phyloP scores from a whole-genome alignment of 2,797 vertebrate species.

The Steatocranus sp. region DNA sequence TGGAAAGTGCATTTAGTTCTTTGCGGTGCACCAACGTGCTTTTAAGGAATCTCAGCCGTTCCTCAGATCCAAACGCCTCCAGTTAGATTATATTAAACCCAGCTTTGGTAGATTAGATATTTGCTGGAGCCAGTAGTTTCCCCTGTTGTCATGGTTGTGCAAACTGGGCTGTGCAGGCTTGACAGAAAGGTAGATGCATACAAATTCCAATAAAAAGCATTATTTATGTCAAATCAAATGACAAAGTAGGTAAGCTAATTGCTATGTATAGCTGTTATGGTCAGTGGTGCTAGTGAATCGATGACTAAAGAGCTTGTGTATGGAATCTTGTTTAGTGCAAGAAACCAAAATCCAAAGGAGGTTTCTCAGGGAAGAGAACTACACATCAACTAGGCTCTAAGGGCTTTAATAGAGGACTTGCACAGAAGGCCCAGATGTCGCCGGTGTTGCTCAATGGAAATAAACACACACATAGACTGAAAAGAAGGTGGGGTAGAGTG shows the following conservation, averaged over 20 bases:
- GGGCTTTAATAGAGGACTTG: neutral
- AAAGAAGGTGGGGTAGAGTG: neutral
- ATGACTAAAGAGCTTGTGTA: neutral
- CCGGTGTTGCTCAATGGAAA: neutral
- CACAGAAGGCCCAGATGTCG: neutral
- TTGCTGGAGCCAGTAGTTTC: neutral
- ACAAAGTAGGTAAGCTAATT: fast-evolving
- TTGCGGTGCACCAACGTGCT: neutral
- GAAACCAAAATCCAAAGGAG: neutral
- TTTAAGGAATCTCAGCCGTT: neutral
- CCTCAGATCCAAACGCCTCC: neutral
- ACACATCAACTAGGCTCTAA: neutral
- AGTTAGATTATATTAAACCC: neutral
- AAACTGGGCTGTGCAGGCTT: neutral
- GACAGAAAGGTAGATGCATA: neutral
- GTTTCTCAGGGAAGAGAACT: neutral
- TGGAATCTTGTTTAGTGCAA: neutral
- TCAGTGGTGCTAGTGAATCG: neutral
- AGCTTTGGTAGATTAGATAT: neutral
- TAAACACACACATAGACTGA: neutral
- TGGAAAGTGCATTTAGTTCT: neutral
- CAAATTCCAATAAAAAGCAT: neutral
- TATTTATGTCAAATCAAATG: neutral
- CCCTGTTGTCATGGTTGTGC: neutral
- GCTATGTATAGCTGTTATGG: neutral